Evolutionary conservation across 2,113 vertebrate species (phyloP).

Genomic region (Sciurus niger): DNA sequence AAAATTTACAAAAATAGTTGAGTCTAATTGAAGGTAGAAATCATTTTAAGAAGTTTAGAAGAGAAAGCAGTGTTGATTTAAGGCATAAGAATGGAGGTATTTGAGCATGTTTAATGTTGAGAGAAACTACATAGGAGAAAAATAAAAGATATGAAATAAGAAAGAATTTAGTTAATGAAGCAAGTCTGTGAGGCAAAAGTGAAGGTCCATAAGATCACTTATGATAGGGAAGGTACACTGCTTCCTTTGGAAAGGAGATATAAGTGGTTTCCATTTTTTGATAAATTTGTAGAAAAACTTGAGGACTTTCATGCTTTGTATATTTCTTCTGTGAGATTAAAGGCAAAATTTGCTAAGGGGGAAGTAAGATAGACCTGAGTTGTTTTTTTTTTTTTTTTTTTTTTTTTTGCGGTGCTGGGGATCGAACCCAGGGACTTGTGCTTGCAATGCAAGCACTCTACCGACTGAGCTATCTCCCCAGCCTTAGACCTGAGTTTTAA

Average conservation of each 20-base stretch:
- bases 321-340: conserved; percentile 48
- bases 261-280: conserved; percentile 20
- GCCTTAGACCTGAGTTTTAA: conserved; percentile 7
- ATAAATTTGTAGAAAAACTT: conserved; percentile 36
- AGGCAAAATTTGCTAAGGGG: conserved; percentile 24
- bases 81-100: background rate
- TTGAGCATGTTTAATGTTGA: background rate
- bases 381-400: background rate
- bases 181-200: background rate
- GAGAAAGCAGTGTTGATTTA: background rate
- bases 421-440: too few relatives aligned
- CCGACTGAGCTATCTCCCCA: too few relatives aligned
- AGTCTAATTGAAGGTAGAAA: conserved; percentile 17
- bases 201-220: background rate
- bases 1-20: conserved; percentile 32
- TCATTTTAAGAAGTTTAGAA: background rate
- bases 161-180: background rate
- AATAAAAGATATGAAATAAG: background rate
- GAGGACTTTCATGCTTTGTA: background rate
- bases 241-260: conserved; percentile 8
- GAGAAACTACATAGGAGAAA: background rate
- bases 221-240: background rate
- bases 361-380: background rate
- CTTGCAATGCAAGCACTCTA: too few relatives aligned
- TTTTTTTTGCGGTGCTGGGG: too few relatives aligned